Conservation (phyloP, 92 coral and sea anemone species). For the Pocillopora grandis region DNA sequence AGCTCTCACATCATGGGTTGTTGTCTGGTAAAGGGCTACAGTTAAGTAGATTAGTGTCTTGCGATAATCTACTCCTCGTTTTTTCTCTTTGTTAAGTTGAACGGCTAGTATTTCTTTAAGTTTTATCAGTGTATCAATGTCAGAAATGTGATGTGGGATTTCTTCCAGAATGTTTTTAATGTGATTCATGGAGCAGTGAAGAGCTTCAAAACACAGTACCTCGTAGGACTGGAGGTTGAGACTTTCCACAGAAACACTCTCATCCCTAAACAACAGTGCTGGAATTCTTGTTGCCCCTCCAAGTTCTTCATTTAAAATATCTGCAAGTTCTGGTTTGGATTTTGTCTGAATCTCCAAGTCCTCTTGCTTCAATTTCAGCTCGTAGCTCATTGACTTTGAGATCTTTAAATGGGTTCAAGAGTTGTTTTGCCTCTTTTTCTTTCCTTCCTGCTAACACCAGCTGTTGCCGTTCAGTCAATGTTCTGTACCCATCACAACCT, state of each 20-base stretch:
- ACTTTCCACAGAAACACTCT: conserved; percentile 24
- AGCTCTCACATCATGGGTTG: too few relatives aligned
- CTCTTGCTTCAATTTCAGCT: conserved; percentile 16
- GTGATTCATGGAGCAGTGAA: conserved; percentile 58
- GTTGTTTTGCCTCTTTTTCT: neutral
- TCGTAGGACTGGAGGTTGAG: conserved; percentile 44
- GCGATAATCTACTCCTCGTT: conserved; percentile 46
- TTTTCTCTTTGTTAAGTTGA: conserved; percentile 45
- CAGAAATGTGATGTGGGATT: conserved; percentile 53
- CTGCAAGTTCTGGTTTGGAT: neutral
- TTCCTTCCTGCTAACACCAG: conserved; percentile 41
- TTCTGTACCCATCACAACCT: conserved; percentile 49
- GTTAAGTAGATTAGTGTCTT: conserved; percentile 58
- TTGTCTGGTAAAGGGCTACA: conserved; percentile 19
- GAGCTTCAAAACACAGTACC: conserved; percentile 58
- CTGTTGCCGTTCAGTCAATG: conserved; percentile 29
- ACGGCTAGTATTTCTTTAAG: conserved; percentile 37
- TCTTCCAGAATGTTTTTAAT: conserved; percentile 45
- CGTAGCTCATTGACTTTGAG: conserved; percentile 39
- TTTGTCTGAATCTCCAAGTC: conserved; percentile 8
- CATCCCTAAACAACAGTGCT: conserved; percentile 36
- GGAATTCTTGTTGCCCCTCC: conserved; percentile 54
- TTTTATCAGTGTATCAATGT: conserved; percentile 45
- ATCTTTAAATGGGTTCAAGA: conserved; percentile 38
- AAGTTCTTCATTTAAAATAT: conserved; percentile 13